Evolutionary conservation across 2,113 vertebrate species (phyloP).

Genomic region (Cyphomyrus plagiostoma): DNA sequence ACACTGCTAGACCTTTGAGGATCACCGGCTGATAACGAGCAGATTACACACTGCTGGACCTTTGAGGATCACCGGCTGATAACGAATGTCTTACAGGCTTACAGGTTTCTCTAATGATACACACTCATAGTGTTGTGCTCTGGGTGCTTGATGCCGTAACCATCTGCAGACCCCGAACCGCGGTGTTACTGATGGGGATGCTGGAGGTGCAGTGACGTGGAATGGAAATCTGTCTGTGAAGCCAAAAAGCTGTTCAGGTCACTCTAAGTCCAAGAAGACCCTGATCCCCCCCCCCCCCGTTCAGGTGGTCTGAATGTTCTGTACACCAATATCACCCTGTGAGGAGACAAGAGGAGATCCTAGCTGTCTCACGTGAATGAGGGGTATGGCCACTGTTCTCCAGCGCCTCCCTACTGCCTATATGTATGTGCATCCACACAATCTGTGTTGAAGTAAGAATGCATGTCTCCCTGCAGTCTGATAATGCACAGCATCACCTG

Average conservation of each 20-base stretch:
- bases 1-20: too few species aligned
- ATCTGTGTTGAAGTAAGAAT: not conserved
- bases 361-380: not conserved
- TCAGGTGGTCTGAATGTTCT: not conserved
- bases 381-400: not conserved
- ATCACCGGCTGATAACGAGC: too few species aligned
- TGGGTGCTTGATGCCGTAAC: not conserved
- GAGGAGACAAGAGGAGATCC: not conserved
- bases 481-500: not conserved
- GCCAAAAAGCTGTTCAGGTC: conserved; percentile 4
- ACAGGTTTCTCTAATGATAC: not conserved
- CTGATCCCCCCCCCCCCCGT: not conserved
- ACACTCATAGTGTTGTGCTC: not conserved
- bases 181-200: not conserved
- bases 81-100: not conserved
- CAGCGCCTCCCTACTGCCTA: not conserved
- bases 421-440: not conserved
- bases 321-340: not conserved
- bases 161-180: not conserved
- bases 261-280: not conserved
- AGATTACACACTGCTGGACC: not conserved
- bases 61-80: not conserved
- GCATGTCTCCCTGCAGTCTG: too few species aligned
- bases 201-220: not conserved
- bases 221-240: not conserved